Evolutionary conservation across 37 sponge, comb jelly and placozoan genomes (phyloP).

Genomic region (Geodia barretti): DNA sequence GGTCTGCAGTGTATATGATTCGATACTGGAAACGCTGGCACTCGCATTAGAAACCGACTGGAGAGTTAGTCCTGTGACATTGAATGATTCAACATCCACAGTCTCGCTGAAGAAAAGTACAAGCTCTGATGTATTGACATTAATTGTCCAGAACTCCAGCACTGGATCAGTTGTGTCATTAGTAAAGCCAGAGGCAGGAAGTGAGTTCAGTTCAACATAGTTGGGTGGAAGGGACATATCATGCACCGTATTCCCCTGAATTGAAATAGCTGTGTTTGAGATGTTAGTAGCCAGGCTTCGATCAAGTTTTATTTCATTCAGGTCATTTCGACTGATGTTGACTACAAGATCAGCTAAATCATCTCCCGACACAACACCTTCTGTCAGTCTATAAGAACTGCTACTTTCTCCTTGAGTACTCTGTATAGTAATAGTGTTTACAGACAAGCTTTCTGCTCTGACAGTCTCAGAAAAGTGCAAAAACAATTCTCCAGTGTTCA

Average conservation of each 20-base stretch:
- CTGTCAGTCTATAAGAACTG: conserved; percentile 11
- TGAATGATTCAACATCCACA: conserved; percentile 61
- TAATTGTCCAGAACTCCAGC: conserved; percentile 53
- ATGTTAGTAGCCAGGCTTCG: conserved; percentile 46
- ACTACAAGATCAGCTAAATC: conserved; percentile 50
- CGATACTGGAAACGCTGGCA: conserved; percentile 1
- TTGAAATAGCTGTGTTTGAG: conserved; percentile 52
- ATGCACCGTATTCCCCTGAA: conserved; percentile 25
- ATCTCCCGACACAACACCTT: conserved; percentile 22
- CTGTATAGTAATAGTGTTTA: conserved; percentile 30
- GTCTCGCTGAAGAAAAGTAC: conserved; percentile 76
- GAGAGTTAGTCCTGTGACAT: conserved; percentile 63
- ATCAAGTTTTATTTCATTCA: conserved; percentile 70
- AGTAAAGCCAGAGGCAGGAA: conserved; percentile 36
- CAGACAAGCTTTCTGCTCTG: conserved; percentile 34
- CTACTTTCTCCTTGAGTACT: not conserved
- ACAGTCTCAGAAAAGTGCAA: conserved; percentile 86
- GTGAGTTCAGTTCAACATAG: conserved; percentile 9
- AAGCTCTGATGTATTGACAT: conserved; percentile 40
- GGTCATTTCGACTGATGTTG: conserved; percentile 39
- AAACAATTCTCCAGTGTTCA: conserved; percentile 64
- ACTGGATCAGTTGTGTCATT: conserved; percentile 73
- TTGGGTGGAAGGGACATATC: conserved; percentile 68
- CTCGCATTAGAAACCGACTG: conserved; percentile 40
- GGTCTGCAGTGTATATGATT: conserved; percentile 15